Percentiles rank a stretch among this genome's conserved stretches.
Evolutionary conservation across 2,113 vertebrate genomes (phyloP).

Genomic region (Oreotrochilus melanogaster): DNA sequence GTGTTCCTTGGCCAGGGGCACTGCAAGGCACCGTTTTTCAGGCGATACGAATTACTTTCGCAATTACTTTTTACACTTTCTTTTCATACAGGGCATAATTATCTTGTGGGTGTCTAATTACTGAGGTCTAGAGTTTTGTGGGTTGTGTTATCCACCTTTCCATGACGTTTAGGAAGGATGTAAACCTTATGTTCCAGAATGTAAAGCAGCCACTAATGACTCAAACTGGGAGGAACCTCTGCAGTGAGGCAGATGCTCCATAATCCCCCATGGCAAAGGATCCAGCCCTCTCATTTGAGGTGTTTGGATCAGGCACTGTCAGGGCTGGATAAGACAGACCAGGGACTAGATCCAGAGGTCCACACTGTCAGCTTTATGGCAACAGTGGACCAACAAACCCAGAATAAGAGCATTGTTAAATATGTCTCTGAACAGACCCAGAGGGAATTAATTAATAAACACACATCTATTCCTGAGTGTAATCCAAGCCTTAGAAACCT

Average conservation of each 20-base stretch:
- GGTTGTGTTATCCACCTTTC: background rate
- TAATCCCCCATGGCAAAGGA: background rate
- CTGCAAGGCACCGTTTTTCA: background rate
- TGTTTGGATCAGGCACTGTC: background rate
- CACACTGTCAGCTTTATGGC: background rate
- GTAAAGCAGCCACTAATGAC: background rate
- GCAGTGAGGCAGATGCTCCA: background rate
- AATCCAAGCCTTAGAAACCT: constrained; percentile 49
- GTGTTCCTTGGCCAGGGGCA: background rate
- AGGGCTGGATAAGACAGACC: background rate
- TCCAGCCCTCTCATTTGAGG: background rate
- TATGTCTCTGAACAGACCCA: background rate
- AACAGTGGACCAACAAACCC: background rate
- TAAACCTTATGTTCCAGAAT: constrained; percentile 5
- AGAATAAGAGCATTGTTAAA: background rate
- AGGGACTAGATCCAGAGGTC: background rate
- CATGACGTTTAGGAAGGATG: background rate
- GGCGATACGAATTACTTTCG: background rate
- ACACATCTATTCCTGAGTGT: constrained; percentile 9
- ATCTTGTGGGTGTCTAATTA: constrained; percentile 53
- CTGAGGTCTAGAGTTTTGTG: background rate
- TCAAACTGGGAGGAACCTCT: background rate
- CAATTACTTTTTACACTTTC: constrained; percentile 11
- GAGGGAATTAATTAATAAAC: constrained; percentile 47
- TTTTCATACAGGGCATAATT: background rate